Evolutionary conservation across 2,888 invertebrate genomes (phyloP), one percentile per base, ranked within the genome.

Genomic region (Tridacna gigas): DNA sequence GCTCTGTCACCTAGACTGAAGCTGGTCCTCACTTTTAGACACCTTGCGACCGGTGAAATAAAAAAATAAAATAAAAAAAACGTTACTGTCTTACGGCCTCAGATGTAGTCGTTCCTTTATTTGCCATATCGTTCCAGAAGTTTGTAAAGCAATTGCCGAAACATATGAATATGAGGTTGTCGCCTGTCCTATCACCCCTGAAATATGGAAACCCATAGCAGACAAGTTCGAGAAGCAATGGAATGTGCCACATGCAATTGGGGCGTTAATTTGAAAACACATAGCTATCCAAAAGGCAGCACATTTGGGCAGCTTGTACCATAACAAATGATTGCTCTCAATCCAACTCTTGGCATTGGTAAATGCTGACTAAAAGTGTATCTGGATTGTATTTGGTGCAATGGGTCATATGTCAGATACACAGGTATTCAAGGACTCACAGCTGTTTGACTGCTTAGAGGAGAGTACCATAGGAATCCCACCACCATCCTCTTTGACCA

Each of bases 91-190:
- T n/a, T 88, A 86, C 83, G 79, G 26, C 45, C 87, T 82, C 63
- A 22, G 85, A 22, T 77, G 73, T 76, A 76, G 80, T 65, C 63
- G 65, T 20, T 63, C 74, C 56, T 78, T 79, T 26, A 80, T 86
- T 20, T 80, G 73, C 56, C 25, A 63, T 47, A 60, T 81, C 69
- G 79, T 89, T 45, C 82, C 74, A 74, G 80, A 83, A 71, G 86
- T 89, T n/a, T 86, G 87, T 71, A 56, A 75, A 63, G 89, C 80
- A 65, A 88, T 89, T 47, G 77, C 84, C n/a, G 66, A 77, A 37
- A 80, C 60, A 28, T 83, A 83, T 60, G 83, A 79, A 65, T 74
- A 82, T 48, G 86, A 88, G 22, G 82, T 86, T n/a, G n/a, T 86
- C 51, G 18, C 67, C n/a, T 48, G n/a, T 25, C 87, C 86, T 28